phyloP scores from a whole-genome alignment of 2,888 invertebrate genomes.

The Patella ulyssiponensis region DNA sequence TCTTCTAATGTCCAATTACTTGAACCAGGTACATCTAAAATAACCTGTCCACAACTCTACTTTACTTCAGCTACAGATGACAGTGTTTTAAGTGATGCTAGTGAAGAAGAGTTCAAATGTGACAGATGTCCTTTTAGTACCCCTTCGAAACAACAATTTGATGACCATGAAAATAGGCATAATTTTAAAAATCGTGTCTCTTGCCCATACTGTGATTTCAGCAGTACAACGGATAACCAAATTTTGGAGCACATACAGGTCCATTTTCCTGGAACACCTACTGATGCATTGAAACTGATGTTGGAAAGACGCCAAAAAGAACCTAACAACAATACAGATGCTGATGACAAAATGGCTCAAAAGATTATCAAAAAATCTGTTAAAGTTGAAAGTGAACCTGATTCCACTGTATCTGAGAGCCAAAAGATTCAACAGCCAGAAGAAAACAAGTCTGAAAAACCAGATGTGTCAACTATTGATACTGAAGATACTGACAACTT shows the following conservation, averaged over 20 bases:
- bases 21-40: conserved; percentile 39
- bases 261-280: conserved; percentile 58
- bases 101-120: conserved; percentile 52
- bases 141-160: conserved; percentile 49
- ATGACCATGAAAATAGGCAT: conserved; percentile 55
- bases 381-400: conserved; percentile 39
- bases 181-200: conserved; percentile 41
- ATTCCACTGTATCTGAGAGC: conserved; percentile 43
- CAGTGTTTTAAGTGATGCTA: conserved; percentile 11
- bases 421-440: conserved; percentile 13
- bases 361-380: conserved; percentile 27
- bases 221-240: conserved; percentile 46
- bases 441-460: conserved; percentile 17
- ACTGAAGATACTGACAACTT: not conserved
- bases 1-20: conserved; percentile 36
- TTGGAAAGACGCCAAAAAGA: conserved; percentile 22
- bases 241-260: conserved; percentile 54
- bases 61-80: conserved; percentile 34
- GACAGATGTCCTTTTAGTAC: conserved; percentile 63
- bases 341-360: conserved; percentile 27
- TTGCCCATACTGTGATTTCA: conserved; percentile 64
- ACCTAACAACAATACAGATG: conserved; percentile 23
- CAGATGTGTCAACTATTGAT: conserved; percentile 15
- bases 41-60: conserved; percentile 46
- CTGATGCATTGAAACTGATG: conserved; percentile 40